These are phyloP conservation scores for Eurypyga helias DNA, from an alignment of 2,113 vertebrate species.

Conservation along the genomic window DNA sequence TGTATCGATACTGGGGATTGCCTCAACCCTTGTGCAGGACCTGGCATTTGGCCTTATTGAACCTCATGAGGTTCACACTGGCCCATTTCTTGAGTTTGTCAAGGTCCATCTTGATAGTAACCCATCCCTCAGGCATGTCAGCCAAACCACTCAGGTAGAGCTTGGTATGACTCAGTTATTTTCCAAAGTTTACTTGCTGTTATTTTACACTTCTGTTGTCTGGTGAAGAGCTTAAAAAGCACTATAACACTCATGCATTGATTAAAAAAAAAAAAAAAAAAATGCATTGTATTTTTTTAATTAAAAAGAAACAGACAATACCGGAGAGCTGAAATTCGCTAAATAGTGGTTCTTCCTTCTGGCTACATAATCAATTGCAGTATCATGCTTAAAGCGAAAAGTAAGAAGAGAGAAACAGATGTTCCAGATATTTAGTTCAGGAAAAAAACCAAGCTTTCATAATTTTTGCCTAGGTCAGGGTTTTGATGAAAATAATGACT, in stretches of 20 bases:
- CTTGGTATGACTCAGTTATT: not conserved
- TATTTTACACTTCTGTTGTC: not conserved
- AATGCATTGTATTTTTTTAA: not conserved
- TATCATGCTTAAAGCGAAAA: not conserved
- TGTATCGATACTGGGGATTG: too few species aligned
- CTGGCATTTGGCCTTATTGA: too few species aligned
- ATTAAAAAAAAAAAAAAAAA: not conserved
- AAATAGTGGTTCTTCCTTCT: not conserved
- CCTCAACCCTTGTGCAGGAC: too few species aligned
- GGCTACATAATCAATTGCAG: not conserved
- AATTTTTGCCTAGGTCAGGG: not conserved
- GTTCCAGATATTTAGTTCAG: not conserved
- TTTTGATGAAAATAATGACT: not conserved
- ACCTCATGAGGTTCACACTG: too few species aligned
- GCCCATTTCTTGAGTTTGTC: not conserved
- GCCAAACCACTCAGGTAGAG: not conserved
- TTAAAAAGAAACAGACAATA: not conserved
- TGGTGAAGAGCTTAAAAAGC: not conserved
- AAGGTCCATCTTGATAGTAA: not conserved
- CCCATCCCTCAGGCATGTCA: not conserved
- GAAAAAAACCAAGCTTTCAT: not conserved
- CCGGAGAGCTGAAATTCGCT: not conserved
- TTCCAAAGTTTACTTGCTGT: not conserved
- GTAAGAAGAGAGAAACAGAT: not conserved
- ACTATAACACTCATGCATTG: not conserved